Conservation (phyloP, 2,888 invertebrate species). For the Drosophila borborema region DNA sequence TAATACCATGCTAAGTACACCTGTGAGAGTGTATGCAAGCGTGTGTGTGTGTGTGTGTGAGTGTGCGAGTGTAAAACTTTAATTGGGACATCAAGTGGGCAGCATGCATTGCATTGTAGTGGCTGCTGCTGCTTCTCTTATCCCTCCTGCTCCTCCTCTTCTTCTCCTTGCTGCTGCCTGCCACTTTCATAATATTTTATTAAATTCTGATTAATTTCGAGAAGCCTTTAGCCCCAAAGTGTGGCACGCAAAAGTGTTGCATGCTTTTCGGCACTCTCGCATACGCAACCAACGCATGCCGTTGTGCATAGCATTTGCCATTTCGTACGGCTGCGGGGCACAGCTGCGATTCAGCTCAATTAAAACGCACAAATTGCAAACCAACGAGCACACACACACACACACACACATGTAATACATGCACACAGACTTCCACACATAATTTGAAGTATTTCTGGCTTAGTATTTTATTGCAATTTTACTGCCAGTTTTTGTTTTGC, state of each 20-base stretch:
- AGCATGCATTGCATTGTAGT: slow-evolving; percentile 46
- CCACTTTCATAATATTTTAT: slow-evolving; percentile 75
- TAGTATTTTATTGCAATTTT: slow-evolving; percentile 71
- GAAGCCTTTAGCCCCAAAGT: slow-evolving; percentile 37
- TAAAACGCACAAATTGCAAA: slow-evolving; percentile 72
- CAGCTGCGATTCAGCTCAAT: slow-evolving; percentile 66
- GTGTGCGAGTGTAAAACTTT: slow-evolving; percentile 65
- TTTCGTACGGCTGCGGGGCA: slow-evolving; percentile 51
- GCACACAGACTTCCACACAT: slow-evolving; percentile 3
- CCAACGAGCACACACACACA: slow-evolving; percentile 47
- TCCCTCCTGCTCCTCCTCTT: neutral
- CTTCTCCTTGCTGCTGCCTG: slow-evolving; percentile 27
- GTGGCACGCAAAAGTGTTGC: slow-evolving; percentile 41
- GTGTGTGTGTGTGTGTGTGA: slow-evolving; percentile 15
- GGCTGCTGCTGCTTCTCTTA: slow-evolving; percentile 20
- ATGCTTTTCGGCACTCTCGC: slow-evolving; percentile 62
- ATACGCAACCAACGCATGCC: slow-evolving; percentile 26
- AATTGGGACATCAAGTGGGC: slow-evolving; percentile 79
- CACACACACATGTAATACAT: neutral
- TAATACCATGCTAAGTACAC: slow-evolving; percentile 72
- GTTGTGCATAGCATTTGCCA: slow-evolving; percentile 29
- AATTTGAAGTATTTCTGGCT: slow-evolving; percentile 56
- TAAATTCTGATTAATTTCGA: slow-evolving; percentile 77
- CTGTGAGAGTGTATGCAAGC: slow-evolving; percentile 36
- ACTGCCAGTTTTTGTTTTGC: slow-evolving; percentile 36